phyloP scores from a whole-genome alignment of 2,113 vertebrate species.

The Picathartes gymnocephalus region DNA sequence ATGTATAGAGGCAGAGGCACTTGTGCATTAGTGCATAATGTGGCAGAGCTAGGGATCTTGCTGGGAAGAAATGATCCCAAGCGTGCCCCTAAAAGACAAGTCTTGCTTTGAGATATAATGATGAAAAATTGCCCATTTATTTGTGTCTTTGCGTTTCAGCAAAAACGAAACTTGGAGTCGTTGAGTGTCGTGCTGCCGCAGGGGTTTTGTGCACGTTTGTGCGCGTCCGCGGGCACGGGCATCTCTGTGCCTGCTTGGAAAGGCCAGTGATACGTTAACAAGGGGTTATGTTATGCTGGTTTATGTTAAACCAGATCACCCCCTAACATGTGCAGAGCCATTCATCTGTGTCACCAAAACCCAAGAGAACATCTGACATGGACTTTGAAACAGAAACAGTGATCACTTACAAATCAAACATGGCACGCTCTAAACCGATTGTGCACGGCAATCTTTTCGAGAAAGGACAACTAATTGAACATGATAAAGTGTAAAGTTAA shows the following conservation, averaged over 20 bases:
- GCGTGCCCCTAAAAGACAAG: slow-evolving; percentile 73
- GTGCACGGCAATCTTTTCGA: slow-evolving; percentile 84
- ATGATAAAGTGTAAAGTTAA: slow-evolving; percentile 99
- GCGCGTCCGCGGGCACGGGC: neutral
- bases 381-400: slow-evolving; percentile 80
- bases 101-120: slow-evolving; percentile 75
- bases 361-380: slow-evolving; percentile 84
- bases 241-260: slow-evolving; percentile 16
- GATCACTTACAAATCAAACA: slow-evolving; percentile 94
- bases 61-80: slow-evolving; percentile 78
- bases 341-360: slow-evolving; percentile 87
- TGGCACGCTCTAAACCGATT: slow-evolving; percentile 87
- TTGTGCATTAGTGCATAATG: slow-evolving; percentile 51
- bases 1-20: neutral
- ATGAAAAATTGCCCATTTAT: slow-evolving; percentile 76
- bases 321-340: slow-evolving; percentile 79
- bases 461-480: slow-evolving; percentile 98
- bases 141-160: slow-evolving; percentile 59
- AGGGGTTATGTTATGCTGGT: slow-evolving; percentile 78
- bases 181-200: neutral
- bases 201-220: neutral
- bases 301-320: slow-evolving; percentile 83
- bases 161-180: slow-evolving; percentile 58
- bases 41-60: slow-evolving; percentile 60
- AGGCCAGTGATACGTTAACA: slow-evolving; percentile 72